These are phyloP conservation scores for Sebastes alutus DNA, from an alignment of 2,797 vertebrate species.

Conservation along the genomic window DNA sequence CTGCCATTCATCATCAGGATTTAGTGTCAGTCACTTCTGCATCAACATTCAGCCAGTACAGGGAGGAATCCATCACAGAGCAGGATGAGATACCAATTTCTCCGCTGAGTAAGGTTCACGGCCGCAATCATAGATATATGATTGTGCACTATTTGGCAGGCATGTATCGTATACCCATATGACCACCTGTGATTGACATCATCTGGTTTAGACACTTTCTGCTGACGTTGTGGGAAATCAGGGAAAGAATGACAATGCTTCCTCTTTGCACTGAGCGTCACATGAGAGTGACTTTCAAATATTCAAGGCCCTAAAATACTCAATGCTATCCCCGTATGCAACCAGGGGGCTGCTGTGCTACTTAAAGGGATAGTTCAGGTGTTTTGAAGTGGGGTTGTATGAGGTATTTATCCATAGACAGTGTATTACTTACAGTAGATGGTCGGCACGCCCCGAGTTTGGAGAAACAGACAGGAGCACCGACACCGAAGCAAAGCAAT, in stretches of 20 bases:
- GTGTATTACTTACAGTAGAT: rapidly evolving
- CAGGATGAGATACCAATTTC: not conserved
- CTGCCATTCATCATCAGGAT: not conserved
- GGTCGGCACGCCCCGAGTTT: too few relatives aligned
- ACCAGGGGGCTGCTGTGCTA: not conserved
- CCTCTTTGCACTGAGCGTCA: not conserved
- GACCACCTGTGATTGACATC: not conserved
- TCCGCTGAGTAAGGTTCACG: not conserved
- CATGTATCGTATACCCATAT: too few relatives aligned
- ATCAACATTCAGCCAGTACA: not conserved
- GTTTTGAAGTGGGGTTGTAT: too few relatives aligned
- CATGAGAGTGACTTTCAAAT: not conserved
- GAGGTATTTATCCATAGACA: too few relatives aligned
- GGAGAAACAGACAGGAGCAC: too few relatives aligned
- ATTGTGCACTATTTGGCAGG: not conserved
- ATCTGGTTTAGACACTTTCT: not conserved
- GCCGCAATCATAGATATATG: constrained; percentile 20
- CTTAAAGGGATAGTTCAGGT: too few relatives aligned
- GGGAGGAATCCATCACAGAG: not conserved
- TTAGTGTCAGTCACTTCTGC: not conserved
- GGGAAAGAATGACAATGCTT: not conserved
- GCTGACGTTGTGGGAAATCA: not conserved
- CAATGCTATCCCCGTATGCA: not conserved
- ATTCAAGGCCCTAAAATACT: not conserved
- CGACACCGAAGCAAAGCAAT: too few relatives aligned